Conservation (phyloP, 2,797 vertebrate genomes). For the Balearica regulorum region DNA sequence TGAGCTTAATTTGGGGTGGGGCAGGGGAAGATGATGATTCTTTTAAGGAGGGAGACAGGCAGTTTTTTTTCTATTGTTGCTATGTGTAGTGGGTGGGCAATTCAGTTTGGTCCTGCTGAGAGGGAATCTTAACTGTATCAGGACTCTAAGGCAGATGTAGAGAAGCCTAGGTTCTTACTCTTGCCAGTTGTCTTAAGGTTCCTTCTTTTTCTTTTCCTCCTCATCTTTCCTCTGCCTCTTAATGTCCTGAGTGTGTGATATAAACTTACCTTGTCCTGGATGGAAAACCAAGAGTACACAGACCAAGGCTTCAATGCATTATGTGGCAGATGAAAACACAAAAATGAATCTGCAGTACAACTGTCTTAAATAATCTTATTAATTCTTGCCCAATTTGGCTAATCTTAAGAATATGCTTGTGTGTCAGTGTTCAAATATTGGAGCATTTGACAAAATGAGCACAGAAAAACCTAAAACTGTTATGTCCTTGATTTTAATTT, state of each 20-base stretch:
- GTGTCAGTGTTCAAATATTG: not conserved
- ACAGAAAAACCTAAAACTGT: not conserved
- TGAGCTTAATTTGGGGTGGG: not conserved
- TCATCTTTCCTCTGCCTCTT: not conserved
- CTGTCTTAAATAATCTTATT: not conserved
- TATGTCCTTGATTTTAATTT: no score
- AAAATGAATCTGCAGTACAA: not conserved
- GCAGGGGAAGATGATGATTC: no score
- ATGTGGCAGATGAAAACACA: not conserved
- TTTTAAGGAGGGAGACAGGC: not conserved
- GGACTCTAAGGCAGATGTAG: not conserved
- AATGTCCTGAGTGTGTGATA: not conserved
- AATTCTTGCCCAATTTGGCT: not conserved
- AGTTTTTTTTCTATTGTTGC: not conserved
- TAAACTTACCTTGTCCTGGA: not conserved
- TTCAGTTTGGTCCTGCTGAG: not conserved
- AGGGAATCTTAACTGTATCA: not conserved
- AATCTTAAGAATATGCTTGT: not conserved
- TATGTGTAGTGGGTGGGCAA: not conserved
- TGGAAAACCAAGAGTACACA: not conserved
- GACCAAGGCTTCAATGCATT: not conserved
- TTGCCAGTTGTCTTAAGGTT: not conserved
- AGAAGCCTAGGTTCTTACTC: not conserved
- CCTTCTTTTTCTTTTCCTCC: not conserved
- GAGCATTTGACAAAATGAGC: not conserved